Conservation (phyloP, 2,888 invertebrate genomes). For the Adelognathus sp. region DNA sequence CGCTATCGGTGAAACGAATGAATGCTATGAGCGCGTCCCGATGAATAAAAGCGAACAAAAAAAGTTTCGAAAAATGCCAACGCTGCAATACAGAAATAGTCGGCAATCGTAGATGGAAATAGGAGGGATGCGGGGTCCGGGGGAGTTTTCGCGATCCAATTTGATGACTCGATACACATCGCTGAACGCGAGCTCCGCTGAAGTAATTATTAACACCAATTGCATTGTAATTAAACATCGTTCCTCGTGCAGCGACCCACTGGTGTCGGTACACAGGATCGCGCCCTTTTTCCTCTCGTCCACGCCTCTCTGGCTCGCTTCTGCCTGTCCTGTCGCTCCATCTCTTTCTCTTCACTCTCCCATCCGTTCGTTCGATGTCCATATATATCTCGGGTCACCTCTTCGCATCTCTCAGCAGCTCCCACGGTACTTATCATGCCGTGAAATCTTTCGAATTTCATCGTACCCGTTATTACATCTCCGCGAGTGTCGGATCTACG, state of each 20-base stretch:
- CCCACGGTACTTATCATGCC: slow-evolving; percentile 9
- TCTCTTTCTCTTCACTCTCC: slow-evolving; percentile 19
- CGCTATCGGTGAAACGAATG: slow-evolving; percentile 36
- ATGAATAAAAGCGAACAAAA: slow-evolving; percentile 33
- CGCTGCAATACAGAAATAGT: slow-evolving; percentile 48
- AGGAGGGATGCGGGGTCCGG: slow-evolving; percentile 16
- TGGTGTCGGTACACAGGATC: slow-evolving; percentile 7
- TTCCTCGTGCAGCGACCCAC: slow-evolving; percentile 36
- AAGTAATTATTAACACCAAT: slow-evolving; percentile 76
- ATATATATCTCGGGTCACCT: not conserved
- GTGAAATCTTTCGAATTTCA: slow-evolving; percentile 15
- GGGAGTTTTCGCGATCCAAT: slow-evolving; percentile 67
- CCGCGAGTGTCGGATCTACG: slow-evolving; percentile 1
- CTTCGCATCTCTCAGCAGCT: not conserved
- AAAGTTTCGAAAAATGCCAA: slow-evolving; percentile 53
- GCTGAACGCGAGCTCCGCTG: slow-evolving; percentile 69
- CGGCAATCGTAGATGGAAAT: slow-evolving; percentile 51
- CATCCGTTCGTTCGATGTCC: not conserved
- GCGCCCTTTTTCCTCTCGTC: slow-evolving; percentile 38
- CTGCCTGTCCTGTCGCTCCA: slow-evolving; percentile 12
- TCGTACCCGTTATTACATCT: not conserved
- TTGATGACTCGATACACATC: slow-evolving; percentile 76
- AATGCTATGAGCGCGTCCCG: slow-evolving; percentile 33
- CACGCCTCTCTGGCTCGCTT: slow-evolving; percentile 28
- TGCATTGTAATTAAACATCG: slow-evolving; percentile 73